phyloP scores from a whole-genome alignment of 2,113 vertebrate species.

The Corythaixoides concolor region DNA sequence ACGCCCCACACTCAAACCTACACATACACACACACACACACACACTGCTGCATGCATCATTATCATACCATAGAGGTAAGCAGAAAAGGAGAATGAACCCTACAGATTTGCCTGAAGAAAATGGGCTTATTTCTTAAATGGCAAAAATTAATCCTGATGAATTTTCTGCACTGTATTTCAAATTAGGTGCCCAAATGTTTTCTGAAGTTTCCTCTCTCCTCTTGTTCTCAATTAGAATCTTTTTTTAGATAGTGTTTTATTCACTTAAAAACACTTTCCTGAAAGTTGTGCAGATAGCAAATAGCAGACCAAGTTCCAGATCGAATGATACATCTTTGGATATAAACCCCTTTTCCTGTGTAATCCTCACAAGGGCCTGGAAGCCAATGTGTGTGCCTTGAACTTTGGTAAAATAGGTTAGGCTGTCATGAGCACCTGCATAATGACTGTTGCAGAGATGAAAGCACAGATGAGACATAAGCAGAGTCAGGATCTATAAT shows the following conservation, averaged over 20 bases:
- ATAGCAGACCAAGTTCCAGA: neutral
- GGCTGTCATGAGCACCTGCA: neutral
- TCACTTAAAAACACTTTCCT: neutral
- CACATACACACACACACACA: neutral
- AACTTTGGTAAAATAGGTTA: neutral
- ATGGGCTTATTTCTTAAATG: neutral
- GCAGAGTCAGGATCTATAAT: neutral
- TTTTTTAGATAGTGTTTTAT: neutral
- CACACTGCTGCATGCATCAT: neutral
- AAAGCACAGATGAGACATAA: constrained; percentile 5
- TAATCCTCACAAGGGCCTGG: neutral
- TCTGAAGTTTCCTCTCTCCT: neutral
- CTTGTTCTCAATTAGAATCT: neutral
- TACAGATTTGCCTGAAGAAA: neutral
- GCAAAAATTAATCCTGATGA: neutral
- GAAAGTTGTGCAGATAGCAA: neutral
- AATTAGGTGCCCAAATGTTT: neutral
- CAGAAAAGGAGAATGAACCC: neutral
- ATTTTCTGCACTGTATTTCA: neutral
- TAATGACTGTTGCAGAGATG: neutral
- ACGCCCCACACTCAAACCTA: neutral
- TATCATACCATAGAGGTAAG: neutral
- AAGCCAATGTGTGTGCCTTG: neutral
- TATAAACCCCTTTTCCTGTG: neutral
- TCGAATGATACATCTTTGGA: neutral